A percentile compares a stretch with the other conserved stretches of the same genome.
Conservation (phyloP, 1,140 invertebrate genomes). For the Drosophila insularis region DNA sequence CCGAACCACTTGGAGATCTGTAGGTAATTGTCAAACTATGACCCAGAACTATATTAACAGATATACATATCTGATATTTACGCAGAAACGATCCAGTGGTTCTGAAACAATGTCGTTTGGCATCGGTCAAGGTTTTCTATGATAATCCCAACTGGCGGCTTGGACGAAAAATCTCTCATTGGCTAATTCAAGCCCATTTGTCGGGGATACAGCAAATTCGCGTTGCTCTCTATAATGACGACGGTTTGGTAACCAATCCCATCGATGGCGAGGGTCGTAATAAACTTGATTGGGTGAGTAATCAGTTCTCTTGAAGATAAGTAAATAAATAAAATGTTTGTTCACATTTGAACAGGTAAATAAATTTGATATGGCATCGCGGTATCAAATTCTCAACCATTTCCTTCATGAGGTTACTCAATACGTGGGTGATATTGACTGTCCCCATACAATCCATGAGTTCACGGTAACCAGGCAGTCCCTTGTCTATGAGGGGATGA, state of each 20-base stretch:
- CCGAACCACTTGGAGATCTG: conserved; percentile 29
- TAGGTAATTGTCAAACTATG: background rate
- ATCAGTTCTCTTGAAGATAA: too few relatives aligned
- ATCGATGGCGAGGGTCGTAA: background rate
- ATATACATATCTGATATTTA: too few relatives aligned
- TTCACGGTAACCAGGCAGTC: background rate
- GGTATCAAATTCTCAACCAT: background rate
- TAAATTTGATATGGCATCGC: background rate
- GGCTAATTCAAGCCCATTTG: conserved; percentile 17
- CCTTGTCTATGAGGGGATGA: background rate
- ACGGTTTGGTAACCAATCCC: background rate
- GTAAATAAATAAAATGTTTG: background rate
- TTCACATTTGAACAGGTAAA: background rate
- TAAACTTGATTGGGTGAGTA: background rate
- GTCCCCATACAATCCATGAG: background rate
- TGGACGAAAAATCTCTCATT: background rate
- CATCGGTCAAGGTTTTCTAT: background rate
- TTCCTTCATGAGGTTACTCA: background rate
- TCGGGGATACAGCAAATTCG: background rate
- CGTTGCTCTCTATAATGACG: background rate
- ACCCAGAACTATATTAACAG: background rate
- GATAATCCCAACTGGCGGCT: background rate
- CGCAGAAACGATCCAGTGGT: conserved; percentile 15
- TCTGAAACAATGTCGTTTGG: conserved; percentile 19
- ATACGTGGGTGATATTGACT: background rate